phyloP scores from a whole-genome alignment of 2,888 invertebrate species.

The Chymomyza procnemis region DNA sequence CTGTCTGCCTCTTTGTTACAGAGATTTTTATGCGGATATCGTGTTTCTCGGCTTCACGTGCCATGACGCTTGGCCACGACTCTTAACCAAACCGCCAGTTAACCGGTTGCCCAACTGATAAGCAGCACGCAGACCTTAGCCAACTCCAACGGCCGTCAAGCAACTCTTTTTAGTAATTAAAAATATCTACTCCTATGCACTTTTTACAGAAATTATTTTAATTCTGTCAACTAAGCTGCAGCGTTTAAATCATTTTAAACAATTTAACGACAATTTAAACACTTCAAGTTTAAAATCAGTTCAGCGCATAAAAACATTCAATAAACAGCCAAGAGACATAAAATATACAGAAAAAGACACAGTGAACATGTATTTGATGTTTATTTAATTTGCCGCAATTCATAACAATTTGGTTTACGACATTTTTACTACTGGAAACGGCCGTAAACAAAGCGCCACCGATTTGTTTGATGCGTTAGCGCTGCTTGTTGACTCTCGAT shows the following conservation, averaged over 20 bases:
- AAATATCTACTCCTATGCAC: not conserved
- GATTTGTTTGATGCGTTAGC: constrained; percentile 50
- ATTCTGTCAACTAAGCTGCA: not conserved
- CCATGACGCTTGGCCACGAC: not conserved
- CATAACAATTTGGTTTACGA: constrained; percentile 74
- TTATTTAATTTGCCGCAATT: constrained; percentile 71
- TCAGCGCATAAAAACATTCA: constrained; percentile 40
- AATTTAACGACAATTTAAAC: constrained; percentile 51
- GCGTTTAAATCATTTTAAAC: not conserved
- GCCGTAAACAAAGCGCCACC: constrained; percentile 58
- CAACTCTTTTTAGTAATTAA: too few species aligned
- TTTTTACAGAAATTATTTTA: not conserved
- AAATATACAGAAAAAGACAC: constrained; percentile 16
- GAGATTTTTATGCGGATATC: constrained; percentile 46
- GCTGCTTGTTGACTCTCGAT: constrained; percentile 21
- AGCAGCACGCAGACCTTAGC: constrained; percentile 46
- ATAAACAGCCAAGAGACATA: constrained; percentile 36
- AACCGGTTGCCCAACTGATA: constrained; percentile 33
- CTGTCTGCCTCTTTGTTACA: not conserved
- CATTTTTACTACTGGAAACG: constrained; percentile 63
- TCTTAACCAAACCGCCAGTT: not conserved
- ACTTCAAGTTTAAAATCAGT: constrained; percentile 38
- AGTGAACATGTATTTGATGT: constrained; percentile 47
- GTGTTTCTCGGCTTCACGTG: constrained; percentile 35
- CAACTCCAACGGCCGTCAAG: not conserved